Percentiles rank a stretch among this genome's conserved stretches.
Evolutionary conservation across 1,140 invertebrate species (phyloP).

Genomic region (Anthonomus grandis): DNA sequence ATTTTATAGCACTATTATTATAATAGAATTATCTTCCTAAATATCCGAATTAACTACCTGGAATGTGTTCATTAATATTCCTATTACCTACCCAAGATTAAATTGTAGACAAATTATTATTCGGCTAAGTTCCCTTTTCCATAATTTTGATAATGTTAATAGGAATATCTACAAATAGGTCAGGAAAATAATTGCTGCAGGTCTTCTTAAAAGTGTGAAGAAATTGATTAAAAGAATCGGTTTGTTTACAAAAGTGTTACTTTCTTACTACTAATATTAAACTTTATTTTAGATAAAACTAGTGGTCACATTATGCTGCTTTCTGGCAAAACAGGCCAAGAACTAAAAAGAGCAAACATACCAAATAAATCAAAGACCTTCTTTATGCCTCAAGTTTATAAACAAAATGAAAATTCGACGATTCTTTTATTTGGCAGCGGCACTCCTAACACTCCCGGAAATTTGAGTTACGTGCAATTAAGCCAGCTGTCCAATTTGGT

Average conservation of each 20-base stretch:
- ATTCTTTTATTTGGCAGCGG: slow-evolving; percentile 67
- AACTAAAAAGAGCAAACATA: slow-evolving; percentile 61
- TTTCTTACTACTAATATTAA: not conserved
- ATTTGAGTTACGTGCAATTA: slow-evolving; percentile 49
- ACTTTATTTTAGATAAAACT: slow-evolving; percentile 12
- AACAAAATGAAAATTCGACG: slow-evolving; percentile 56
- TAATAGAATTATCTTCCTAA: no score
- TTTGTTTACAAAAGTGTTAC: not conserved
- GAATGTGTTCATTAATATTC: no score
- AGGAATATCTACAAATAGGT: no score
- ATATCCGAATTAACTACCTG: no score
- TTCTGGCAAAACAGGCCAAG: slow-evolving; percentile 66
- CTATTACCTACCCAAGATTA: no score
- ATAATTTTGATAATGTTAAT: no score
- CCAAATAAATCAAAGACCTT: slow-evolving; percentile 71
- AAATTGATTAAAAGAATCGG: no score
- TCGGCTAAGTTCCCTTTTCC: no score
- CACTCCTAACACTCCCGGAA: slow-evolving; percentile 68
- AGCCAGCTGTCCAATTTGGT: slow-evolving; percentile 38
- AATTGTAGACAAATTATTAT: no score
- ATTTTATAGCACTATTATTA: no score
- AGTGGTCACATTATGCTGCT: slow-evolving; percentile 66
- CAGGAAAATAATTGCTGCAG: no score
- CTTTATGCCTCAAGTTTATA: slow-evolving; percentile 62
- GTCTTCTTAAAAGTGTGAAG: no score